Base-by-base conservation (phyloP, 2,888 invertebrate genomes). In the Anorthoa munda region DNA sequence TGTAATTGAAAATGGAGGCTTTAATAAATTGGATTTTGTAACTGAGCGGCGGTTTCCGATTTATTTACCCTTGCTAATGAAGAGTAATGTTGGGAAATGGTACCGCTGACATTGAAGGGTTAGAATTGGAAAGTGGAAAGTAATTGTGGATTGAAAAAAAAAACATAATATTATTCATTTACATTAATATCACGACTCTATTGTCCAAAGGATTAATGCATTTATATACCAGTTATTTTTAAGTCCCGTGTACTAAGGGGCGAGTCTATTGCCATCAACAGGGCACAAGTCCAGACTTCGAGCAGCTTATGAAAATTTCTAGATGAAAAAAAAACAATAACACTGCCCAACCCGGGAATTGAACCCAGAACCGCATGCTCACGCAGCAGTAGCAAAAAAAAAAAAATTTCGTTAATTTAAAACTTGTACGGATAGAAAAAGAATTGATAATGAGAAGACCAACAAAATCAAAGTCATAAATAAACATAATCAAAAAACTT, bases 1-100 rank as follows among this genome's bases (percentile, higher is more conserved):
- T 97, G 82, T 77, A 79, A 85, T 66, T 76, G 58, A 75, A 80
- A 86, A 59, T 69, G 55, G 63, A 67, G 48, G 67, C 46, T 72
- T 81, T 70, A 84, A 84, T 70, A 83, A 83, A 81, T 83, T 80
- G 68, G 66, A 66, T 83, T 80, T 75, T 66, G 71, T 68, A 51
- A 77, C 56, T 68, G 45, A 50, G n/a, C 48, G 18, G 39, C 21
- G 66, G 72, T 59, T 60, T 21, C 12, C 61, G 64, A 31, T 68
- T 66, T 80, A 68, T 67, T 79, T 79, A 64, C 66, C 60, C 81
- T 69, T 61, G 61, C 39, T 81, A 67, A 79, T 76, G 70, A 76
- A 58, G 70, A 70, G 39, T 56, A 56, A 66, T 74, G 63, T 50
- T 63, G 60, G 46, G 21, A 55, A 80, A 81, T 78, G 64, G 46